These are phyloP conservation scores for Chaetorhynchus papuensis DNA, from an alignment of 2,113 vertebrate species.

Conservation along the genomic window DNA sequence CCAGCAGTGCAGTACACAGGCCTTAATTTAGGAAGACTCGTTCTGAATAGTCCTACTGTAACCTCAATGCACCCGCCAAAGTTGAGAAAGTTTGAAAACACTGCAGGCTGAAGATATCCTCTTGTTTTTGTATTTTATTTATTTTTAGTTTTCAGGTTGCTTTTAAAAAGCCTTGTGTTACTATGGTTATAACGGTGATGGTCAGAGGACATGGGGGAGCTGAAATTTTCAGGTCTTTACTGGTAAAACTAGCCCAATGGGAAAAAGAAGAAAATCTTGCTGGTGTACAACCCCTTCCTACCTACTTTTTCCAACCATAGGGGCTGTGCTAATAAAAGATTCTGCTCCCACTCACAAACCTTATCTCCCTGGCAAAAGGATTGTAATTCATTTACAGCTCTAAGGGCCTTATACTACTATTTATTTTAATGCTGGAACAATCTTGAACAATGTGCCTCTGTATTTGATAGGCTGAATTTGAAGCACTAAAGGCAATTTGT, in stretches of 20 bases:
- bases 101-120: not conserved
- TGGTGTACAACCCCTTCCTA: not conserved
- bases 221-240: not conserved
- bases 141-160: not conserved
- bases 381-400: not conserved
- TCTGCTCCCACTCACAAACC: not conserved
- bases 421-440: not conserved
- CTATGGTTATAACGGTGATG: not conserved
- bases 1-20: not conserved
- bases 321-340: not conserved
- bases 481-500: conserved; percentile 13
- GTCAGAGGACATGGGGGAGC: not conserved
- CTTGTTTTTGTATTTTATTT: not conserved
- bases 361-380: not conserved
- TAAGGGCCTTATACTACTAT: not conserved
- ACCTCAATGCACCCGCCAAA: not conserved
- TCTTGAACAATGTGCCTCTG: not conserved
- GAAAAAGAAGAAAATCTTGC: not conserved
- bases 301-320: not conserved
- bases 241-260: not conserved
- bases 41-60: not conserved
- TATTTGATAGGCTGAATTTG: not conserved
- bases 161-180: not conserved
- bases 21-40: not conserved
- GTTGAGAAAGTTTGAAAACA: not conserved